A percentile compares a stretch with the other conserved stretches of the same genome.
phyloP scores from a whole-genome alignment of 1,140 invertebrate genomes.

The Papilio polytes region DNA sequence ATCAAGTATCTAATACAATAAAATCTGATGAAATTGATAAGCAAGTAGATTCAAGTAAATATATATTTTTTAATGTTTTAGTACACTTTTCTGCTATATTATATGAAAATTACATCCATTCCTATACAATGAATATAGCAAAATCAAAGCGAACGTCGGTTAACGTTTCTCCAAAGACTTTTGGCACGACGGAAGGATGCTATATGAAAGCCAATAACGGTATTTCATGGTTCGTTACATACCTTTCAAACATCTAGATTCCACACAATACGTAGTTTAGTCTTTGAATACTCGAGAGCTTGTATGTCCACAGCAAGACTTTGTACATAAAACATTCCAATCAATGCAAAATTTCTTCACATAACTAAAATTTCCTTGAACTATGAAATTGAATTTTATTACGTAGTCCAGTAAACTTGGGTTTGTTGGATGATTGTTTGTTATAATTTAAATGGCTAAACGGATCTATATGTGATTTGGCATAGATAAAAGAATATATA shows the following conservation, averaged over 20 bases:
- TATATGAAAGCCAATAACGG: slow-evolving; percentile 32
- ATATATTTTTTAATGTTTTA: too few relatives aligned
- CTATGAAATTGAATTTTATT: not conserved
- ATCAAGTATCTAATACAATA: not conserved
- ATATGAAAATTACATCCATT: not conserved
- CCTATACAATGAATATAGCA: not conserved
- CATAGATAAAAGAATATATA: too few relatives aligned
- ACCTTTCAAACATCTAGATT: slow-evolving; percentile 33
- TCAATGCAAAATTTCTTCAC: not conserved
- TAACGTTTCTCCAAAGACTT: slow-evolving; percentile 7
- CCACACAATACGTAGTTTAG: slow-evolving; percentile 35
- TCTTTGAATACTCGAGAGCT: slow-evolving; percentile 31
- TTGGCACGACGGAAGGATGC: slow-evolving; percentile 28
- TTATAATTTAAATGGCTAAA: too few relatives aligned
- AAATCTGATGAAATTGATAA: too few relatives aligned
- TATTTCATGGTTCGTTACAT: slow-evolving; percentile 37
- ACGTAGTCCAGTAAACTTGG: not conserved
- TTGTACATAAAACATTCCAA: slow-evolving; percentile 28
- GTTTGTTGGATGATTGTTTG: too few relatives aligned
- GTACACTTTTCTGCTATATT: not conserved
- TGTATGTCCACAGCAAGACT: slow-evolving; percentile 16
- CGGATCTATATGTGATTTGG: too few relatives aligned
- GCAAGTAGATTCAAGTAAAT: too few relatives aligned
- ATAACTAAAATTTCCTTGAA: not conserved
- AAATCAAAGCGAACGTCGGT: slow-evolving; percentile 23